These are phyloP conservation scores for Salvelinus namaycush DNA, from an alignment of 2,113 vertebrate genomes.

Conservation along the genomic window DNA sequence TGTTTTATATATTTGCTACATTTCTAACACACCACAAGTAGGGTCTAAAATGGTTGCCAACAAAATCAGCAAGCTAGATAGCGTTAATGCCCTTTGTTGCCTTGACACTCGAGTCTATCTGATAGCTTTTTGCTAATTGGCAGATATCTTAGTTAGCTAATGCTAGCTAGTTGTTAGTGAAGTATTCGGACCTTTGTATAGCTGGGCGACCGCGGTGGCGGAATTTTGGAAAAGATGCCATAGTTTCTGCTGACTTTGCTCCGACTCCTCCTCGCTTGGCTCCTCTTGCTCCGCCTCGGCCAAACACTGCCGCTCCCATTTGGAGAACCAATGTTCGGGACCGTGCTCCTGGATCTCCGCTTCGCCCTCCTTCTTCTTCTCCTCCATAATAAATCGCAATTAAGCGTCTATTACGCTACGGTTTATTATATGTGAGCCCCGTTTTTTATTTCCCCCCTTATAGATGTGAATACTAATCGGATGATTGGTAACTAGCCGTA, in stretches of 20 bases:
- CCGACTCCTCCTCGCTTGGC: constrained; percentile 84
- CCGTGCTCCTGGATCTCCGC: constrained; percentile 95
- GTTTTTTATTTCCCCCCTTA: not conserved
- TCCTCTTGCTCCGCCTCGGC: constrained; percentile 89
- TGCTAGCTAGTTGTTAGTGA: constrained; percentile 11
- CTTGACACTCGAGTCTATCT: not conserved
- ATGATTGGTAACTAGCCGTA: not conserved
- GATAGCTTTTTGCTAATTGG: not conserved
- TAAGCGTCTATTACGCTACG: not conserved
- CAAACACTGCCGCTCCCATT: constrained; percentile 96
- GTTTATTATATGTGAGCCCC: not conserved
- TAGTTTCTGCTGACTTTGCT: constrained; percentile 88
- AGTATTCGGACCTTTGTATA: constrained; percentile 88
- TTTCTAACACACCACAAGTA: no score
- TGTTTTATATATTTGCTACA: no score
- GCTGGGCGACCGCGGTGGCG: constrained; percentile 93
- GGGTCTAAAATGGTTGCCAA: no score
- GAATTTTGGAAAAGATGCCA: constrained; percentile 96
- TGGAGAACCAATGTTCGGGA: constrained; percentile 96
- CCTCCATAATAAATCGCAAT: constrained; percentile 76
- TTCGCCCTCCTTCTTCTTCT: constrained; percentile 84
- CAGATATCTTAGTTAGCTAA: not conserved
- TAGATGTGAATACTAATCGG: not conserved
- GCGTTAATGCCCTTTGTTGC: constrained; percentile 34
- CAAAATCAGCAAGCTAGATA: not conserved